Conservation (phyloP, 2,797 vertebrate species). For the Malurus splendens region DNA sequence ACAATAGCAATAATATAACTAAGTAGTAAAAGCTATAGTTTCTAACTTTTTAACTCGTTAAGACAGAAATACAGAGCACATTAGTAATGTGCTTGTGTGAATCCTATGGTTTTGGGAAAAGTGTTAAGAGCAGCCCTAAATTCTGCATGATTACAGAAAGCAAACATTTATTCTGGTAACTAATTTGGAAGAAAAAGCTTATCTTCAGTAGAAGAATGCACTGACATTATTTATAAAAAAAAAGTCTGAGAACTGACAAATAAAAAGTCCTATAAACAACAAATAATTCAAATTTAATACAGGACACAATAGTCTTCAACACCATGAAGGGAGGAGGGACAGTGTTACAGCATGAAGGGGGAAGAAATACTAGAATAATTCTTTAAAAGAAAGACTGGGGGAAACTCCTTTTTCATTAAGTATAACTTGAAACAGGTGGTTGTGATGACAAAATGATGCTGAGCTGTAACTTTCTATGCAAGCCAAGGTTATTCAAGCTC, state of each 20-base stretch:
- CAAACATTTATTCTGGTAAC: background rate
- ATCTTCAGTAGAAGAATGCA: background rate
- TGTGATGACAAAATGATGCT: background rate
- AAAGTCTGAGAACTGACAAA: too few relatives aligned
- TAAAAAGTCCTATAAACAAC: background rate
- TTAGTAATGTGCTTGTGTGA: background rate
- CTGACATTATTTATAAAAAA: background rate
- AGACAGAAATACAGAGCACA: background rate
- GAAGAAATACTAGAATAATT: background rate
- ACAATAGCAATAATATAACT: background rate
- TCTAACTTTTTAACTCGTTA: background rate
- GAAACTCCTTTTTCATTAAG: background rate
- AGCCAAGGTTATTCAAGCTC: background rate
- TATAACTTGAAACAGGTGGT: background rate
- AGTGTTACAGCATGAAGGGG: background rate
- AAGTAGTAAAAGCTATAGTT: background rate
- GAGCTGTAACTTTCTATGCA: background rate
- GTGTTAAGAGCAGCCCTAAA: background rate
- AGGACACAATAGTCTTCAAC: background rate
- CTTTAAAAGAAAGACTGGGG: background rate
- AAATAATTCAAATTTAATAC: background rate
- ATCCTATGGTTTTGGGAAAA: background rate
- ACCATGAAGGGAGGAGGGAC: accelerated
- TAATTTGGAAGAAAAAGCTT: background rate
- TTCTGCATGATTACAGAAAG: background rate